phyloP scores from a whole-genome alignment of 2,113 vertebrate species.

The Chloropsis cyanopogon region DNA sequence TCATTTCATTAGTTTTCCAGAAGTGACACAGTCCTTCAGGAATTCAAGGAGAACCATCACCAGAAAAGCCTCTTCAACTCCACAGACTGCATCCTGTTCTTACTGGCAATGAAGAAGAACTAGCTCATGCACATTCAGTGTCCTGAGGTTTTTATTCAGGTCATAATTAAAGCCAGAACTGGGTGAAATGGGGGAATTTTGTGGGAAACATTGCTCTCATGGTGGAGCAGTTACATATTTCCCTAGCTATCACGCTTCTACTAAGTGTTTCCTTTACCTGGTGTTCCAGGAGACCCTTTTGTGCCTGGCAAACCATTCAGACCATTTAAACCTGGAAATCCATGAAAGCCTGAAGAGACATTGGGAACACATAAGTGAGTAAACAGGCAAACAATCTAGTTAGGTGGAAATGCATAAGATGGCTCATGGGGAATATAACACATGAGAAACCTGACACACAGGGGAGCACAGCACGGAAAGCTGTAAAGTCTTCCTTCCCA shows the following conservation, averaged over 20 bases:
- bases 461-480: not conserved
- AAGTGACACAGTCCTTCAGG: not conserved
- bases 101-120: not conserved
- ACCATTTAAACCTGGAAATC: conserved; percentile 85
- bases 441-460: not conserved
- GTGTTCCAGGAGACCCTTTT: conserved; percentile 85
- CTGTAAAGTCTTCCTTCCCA: not conserved
- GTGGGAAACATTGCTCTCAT: not conserved
- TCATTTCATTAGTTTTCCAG: not conserved
- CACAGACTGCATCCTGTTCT: not conserved
- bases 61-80: not conserved
- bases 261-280: conserved; percentile 69
- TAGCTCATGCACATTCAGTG: not conserved
- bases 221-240: not conserved
- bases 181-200: not conserved
- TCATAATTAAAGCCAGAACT: not conserved
- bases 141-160: not conserved
- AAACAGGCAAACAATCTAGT: not conserved
- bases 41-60: not conserved
- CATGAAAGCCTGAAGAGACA: conserved; percentile 78
- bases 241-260: not conserved
- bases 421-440: not conserved
- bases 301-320: conserved; percentile 90
- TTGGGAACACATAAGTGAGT: not conserved
- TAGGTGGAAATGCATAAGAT: not conserved